Evolutionary conservation across 1,140 invertebrate species (phyloP).

Genomic region (Leptopilina clavipes): DNA sequence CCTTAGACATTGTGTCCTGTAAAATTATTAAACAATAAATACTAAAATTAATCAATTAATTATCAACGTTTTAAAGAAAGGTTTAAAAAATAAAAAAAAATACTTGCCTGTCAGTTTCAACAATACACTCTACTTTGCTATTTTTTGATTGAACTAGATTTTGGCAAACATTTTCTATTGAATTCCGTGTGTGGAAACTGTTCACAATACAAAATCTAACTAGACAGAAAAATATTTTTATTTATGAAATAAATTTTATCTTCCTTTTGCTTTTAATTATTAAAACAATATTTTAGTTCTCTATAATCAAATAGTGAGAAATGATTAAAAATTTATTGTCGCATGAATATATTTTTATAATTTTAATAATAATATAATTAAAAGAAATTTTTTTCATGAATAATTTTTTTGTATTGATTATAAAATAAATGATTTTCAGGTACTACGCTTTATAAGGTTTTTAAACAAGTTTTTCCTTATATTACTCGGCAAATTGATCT

Average conservation of each 20-base stretch:
- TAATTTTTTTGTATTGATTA: not conserved
- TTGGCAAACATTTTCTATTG: constrained; percentile 78
- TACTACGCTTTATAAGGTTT: not conserved
- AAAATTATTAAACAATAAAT: too few species aligned
- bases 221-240: constrained; percentile 57
- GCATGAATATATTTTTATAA: too few species aligned
- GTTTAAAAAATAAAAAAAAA: not conserved
- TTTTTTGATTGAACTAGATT: constrained; percentile 69
- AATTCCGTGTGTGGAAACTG: constrained; percentile 76
- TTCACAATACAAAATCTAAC: constrained; percentile 82
- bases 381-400: not conserved
- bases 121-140: constrained; percentile 79
- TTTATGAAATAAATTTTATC: not conserved
- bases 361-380: too few species aligned
- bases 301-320: not conserved
- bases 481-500: not conserved
- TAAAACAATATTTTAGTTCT: not conserved
- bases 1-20: constrained; percentile 86
- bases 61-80: too few species aligned
- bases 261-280: not conserved
- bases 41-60: too few species aligned
- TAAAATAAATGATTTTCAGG: not conserved
- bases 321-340: too few species aligned
- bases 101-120: constrained; percentile 79
- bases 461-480: not conserved